These are phyloP conservation scores for Drosophila sordidula DNA, from an alignment of 2,888 invertebrate genomes.

Conservation along the genomic window DNA sequence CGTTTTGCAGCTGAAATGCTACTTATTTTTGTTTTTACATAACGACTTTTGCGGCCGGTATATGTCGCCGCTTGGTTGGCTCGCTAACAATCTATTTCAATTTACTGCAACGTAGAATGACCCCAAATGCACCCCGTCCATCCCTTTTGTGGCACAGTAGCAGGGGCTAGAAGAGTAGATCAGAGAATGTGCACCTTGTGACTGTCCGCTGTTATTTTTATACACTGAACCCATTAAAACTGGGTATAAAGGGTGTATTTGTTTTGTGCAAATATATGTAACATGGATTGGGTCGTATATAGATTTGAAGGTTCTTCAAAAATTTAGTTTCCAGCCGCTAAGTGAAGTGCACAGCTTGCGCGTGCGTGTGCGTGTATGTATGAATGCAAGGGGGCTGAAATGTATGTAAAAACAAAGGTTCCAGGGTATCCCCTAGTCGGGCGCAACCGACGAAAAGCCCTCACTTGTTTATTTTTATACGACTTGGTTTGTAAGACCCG, in stretches of 20 bases:
- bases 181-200: slow-evolving; percentile 59
- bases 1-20: slow-evolving; percentile 43
- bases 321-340: too few species aligned
- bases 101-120: slow-evolving; percentile 63
- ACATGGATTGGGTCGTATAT: too few species aligned
- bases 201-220: slow-evolving; percentile 10
- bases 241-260: too few species aligned
- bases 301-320: too few species aligned
- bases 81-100: slow-evolving; percentile 36
- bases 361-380: too few species aligned
- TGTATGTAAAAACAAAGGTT: too few species aligned
- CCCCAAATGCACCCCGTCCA: not conserved
- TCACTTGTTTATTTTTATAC: slow-evolving; percentile 9
- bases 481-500: slow-evolving; percentile 23
- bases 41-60: slow-evolving; percentile 63
- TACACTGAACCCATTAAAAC: too few species aligned
- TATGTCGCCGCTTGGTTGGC: slow-evolving; percentile 29
- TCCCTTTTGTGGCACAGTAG: not conserved
- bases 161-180: not conserved
- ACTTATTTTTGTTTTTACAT: slow-evolving; percentile 55
- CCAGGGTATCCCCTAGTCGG: too few species aligned
- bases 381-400: too few species aligned
- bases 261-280: too few species aligned
- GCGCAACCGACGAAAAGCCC: too few species aligned
- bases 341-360: too few species aligned